Evolutionary conservation across 92 coral and sea anemone species (phyloP), one percentile per base, ranked within the genome.

Genomic region (Palythoa grandiflora): DNA sequence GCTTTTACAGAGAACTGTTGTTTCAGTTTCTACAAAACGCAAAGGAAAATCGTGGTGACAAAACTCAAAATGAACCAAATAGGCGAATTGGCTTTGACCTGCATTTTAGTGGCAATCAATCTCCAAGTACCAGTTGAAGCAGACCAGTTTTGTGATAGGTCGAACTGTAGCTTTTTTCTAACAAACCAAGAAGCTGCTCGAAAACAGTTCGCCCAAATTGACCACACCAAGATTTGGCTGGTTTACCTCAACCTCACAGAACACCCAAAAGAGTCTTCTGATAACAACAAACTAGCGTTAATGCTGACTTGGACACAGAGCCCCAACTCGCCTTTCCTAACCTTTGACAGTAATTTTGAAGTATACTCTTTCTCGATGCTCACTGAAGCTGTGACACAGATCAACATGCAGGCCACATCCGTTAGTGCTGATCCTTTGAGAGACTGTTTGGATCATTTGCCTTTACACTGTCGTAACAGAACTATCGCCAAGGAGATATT

Each of bases 271-370:
- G 28, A 2, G 78, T 13, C n/a, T 40, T 28, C 20, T 47, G 19
- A 38, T 44, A 39, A 39, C 2, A 39, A 39, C 7, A 44, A 44
- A 44, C 50, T 1, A 39, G 14, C 78, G 44, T 20, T 11, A 59
- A 39, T 74, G 20, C 21, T 74, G 54, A 16, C 78, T 74, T 74
- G 78, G 78, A 39, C 78, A 74, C 3, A 74, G 0, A 74, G 57
- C 78, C 17, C 10, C 54, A 16, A 38, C 7, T 74, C 78, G 37
- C 78, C 78, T 3, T 74, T 48, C 47, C 47, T 72, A 16, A 28
- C 77, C 50, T 72, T 72, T 72, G 77, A 72, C 48, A 72, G n/a
- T 13, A 72, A 72, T 17, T 72, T 72, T 72, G 77, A 72, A 72
- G n/a, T 36, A 72, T 37, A 28, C 6, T 72, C 77, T 28, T 72